phyloP scores from a whole-genome alignment of 2,797 vertebrate genomes.

The Psittacula echo region DNA sequence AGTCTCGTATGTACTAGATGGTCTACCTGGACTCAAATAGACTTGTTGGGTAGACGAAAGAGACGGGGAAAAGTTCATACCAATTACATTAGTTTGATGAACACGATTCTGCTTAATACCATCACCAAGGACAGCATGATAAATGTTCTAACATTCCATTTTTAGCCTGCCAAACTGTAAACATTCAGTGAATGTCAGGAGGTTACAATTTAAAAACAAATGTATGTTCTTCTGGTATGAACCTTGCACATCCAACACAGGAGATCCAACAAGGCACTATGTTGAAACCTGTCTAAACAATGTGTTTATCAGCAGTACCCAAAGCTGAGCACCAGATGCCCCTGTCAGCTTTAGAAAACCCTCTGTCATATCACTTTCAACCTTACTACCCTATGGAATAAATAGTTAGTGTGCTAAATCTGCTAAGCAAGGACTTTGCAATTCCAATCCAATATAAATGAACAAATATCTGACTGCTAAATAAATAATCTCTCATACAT shows the following conservation, averaged over 20 bases:
- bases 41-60: fast-evolving
- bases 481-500: slow-evolving; percentile 48
- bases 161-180: not conserved
- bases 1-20: not conserved
- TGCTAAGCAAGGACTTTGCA: slow-evolving; percentile 44
- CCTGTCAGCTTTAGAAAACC: slow-evolving; percentile 39
- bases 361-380: not conserved
- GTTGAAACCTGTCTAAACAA: not conserved
- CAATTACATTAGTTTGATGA: not conserved
- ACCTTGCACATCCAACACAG: not conserved
- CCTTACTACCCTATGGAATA: slow-evolving; percentile 17
- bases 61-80: not conserved
- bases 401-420: slow-evolving; percentile 15
- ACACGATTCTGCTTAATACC: not conserved
- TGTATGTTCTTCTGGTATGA: not conserved
- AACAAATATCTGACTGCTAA: slow-evolving; percentile 57
- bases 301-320: not conserved
- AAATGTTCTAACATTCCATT: not conserved
- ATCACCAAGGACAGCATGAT: not conserved
- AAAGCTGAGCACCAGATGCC: slow-evolving; percentile 44
- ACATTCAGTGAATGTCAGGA: fast-evolving
- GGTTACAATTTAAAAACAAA: not conserved
- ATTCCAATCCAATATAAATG: slow-evolving; percentile 44
- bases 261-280: not conserved
- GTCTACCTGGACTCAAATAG: not conserved